These are phyloP conservation scores for Eulemur albifrons DNA, from an alignment of 2,797 vertebrate genomes.

Conservation along the genomic window DNA sequence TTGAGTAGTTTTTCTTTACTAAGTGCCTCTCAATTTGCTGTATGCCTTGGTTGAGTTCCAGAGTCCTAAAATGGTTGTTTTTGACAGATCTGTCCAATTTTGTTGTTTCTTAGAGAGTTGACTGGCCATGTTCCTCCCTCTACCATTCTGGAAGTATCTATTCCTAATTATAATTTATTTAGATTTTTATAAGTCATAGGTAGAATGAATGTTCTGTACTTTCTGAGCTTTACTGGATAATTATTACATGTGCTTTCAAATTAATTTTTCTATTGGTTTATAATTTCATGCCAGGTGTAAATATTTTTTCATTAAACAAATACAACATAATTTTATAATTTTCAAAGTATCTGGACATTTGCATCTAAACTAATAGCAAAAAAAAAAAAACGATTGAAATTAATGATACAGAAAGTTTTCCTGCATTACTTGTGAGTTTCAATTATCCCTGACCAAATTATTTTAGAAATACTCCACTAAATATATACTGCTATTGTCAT, in stretches of 20 bases:
- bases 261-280: conserved; percentile 27
- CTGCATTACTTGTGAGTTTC: conserved; percentile 36
- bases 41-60: neutral
- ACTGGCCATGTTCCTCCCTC: neutral
- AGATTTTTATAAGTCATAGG: conserved; percentile 39
- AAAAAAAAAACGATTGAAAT: conserved; percentile 25
- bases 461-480: neutral
- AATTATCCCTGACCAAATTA: neutral
- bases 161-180: conserved; percentile 27
- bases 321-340: neutral
- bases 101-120: neutral
- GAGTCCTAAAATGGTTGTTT: neutral
- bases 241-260: conserved; percentile 37
- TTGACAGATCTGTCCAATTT: neutral
- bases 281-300: conserved; percentile 16
- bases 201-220: conserved; percentile 14
- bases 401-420: conserved; percentile 20
- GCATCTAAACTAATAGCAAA: conserved; percentile 12
- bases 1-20: neutral
- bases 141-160: conserved; percentile 1
- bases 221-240: conserved; percentile 34
- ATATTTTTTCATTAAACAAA: conserved; percentile 40
- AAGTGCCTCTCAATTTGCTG: neutral
- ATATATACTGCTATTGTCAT: neutral
- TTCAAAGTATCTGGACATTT: neutral